A percentile compares a stretch with the other conserved stretches of the same genome.
phyloP scores from a whole-genome alignment of 2,113 vertebrate species.

The Mellivora capensis region DNA sequence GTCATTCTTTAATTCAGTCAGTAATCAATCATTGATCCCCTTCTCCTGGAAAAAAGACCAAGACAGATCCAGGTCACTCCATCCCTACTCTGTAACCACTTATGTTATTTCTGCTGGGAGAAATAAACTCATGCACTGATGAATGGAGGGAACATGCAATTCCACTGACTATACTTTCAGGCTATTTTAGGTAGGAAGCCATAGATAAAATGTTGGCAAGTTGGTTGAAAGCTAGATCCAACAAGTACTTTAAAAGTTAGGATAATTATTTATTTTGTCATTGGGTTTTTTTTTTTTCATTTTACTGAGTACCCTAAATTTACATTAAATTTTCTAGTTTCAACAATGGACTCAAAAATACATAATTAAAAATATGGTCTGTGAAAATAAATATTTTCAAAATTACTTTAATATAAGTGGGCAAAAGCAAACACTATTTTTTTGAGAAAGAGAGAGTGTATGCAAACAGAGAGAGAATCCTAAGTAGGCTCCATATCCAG shows the following conservation, averaged over 20 bases:
- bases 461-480: background rate
- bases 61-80: conserved; percentile 58
- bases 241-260: conserved; percentile 8
- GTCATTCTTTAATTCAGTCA: conserved; percentile 60
- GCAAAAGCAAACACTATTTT: background rate
- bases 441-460: background rate
- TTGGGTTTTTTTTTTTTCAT: background rate
- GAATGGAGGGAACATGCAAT: background rate
- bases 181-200: conserved; percentile 40
- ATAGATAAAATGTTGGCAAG: conserved; percentile 4
- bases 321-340: background rate
- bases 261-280: background rate
- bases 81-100: background rate
- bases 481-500: background rate
- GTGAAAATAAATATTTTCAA: background rate
- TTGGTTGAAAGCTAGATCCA: background rate
- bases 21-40: conserved; percentile 48
- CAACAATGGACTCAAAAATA: background rate
- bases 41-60: conserved; percentile 26
- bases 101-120: conserved; percentile 22
- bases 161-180: background rate
- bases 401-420: background rate
- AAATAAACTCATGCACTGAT: conserved; percentile 10
- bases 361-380: background rate
- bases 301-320: background rate